These are phyloP conservation scores for Sapajus apella DNA, from an alignment of 2,113 vertebrate genomes.

Conservation along the genomic window DNA sequence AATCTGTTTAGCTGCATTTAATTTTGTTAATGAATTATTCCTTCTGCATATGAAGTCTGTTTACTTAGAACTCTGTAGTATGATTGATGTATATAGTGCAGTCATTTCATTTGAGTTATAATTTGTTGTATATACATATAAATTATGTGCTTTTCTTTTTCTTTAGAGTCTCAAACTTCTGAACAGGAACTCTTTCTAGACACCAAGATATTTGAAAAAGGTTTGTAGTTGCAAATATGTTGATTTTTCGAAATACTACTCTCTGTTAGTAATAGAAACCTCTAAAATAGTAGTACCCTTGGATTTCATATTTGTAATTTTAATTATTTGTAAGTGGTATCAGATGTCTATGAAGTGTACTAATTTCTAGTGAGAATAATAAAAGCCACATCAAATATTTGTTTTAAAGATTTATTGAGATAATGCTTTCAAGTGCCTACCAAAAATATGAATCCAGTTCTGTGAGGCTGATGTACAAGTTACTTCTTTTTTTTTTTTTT, in stretches of 20 bases:
- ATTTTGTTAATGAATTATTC: background rate
- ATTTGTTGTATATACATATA: conserved; percentile 10
- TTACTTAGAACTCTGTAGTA: background rate
- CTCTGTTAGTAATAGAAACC: background rate
- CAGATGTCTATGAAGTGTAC: background rate
- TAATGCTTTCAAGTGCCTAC: background rate
- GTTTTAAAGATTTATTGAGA: conserved; percentile 43
- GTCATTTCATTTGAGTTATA: conserved; percentile 38
- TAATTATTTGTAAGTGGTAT: background rate
- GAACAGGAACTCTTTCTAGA: conserved; percentile 88
- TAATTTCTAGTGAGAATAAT: conserved; percentile 41
- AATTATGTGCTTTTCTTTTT: conserved; percentile 57
- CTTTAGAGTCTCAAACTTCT: conserved; percentile 86
- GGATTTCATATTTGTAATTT: conserved; percentile 42
- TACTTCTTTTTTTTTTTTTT: background rate
- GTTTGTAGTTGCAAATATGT: conserved; percentile 75
- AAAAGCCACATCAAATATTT: background rate
- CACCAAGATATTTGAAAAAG: conserved; percentile 89
- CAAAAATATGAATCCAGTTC: conserved; percentile 21
- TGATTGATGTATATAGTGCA: background rate
- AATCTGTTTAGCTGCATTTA: background rate
- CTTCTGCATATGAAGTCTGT: background rate
- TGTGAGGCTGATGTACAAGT: background rate
- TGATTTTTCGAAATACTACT: conserved; percentile 47
- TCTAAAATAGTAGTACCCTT: background rate